Conservation (phyloP, 2,797 vertebrate species). For the Numenius phaeopus region DNA sequence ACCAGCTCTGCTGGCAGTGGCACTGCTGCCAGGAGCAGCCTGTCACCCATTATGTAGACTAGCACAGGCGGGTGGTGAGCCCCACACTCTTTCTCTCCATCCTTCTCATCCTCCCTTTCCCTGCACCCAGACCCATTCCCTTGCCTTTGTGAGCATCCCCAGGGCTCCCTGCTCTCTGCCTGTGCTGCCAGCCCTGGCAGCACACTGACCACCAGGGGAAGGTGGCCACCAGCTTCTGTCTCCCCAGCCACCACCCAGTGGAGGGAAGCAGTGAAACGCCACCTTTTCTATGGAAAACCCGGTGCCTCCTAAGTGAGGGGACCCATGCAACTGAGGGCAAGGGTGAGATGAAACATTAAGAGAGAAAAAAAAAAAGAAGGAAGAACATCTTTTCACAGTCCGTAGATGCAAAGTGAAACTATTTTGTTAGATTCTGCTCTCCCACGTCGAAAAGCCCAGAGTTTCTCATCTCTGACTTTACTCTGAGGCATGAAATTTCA, state of each 20-base stretch:
- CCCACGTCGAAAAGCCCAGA: not conserved
- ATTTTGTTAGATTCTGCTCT: conserved; percentile 41
- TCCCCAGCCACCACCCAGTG: not conserved
- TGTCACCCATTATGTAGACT: not conserved
- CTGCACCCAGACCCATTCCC: not conserved
- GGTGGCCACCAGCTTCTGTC: not conserved
- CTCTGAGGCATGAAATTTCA: conserved; percentile 28
- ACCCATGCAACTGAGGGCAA: not conserved
- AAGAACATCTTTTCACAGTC: conserved; percentile 20
- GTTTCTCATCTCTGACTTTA: conserved; percentile 35
- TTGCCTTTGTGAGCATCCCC: not conserved
- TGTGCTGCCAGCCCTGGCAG: not conserved
- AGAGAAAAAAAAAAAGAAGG: not conserved
- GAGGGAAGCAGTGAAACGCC: not conserved
- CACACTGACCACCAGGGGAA: accelerated
- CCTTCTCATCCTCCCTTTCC: not conserved
- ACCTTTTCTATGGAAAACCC: not conserved
- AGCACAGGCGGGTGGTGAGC: accelerated
- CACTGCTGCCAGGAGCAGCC: not conserved
- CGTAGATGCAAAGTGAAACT: conserved; percentile 63
- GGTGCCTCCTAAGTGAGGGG: not conserved
- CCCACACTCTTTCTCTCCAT: not conserved
- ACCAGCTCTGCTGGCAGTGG: not conserved
- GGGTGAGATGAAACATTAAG: not conserved
- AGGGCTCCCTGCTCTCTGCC: not conserved